phyloP scores from a whole-genome alignment of 2,797 vertebrate genomes.

The Nyctibius grandis region DNA sequence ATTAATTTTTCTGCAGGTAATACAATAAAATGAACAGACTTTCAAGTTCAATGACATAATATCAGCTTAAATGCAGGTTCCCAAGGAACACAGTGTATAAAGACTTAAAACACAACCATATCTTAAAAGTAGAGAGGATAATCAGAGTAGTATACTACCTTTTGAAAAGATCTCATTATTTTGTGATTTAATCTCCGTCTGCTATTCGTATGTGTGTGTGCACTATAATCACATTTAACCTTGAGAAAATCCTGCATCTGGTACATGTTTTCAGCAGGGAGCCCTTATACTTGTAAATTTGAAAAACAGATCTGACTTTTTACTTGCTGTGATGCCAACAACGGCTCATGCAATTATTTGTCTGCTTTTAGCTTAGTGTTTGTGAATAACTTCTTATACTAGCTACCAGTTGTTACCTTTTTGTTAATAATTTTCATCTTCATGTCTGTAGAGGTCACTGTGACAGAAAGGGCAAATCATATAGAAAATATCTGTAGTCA shows the following conservation, averaged over 20 bases:
- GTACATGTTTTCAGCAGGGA: conserved; percentile 38
- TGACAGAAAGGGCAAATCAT: conserved; percentile 19
- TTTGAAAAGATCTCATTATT: conserved; percentile 40
- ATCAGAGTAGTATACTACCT: conserved; percentile 5
- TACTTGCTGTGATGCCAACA: conserved; percentile 45
- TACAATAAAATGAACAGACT: neutral
- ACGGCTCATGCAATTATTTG: conserved; percentile 23
- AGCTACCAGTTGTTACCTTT: conserved; percentile 1
- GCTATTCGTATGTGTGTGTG: neutral
- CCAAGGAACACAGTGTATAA: neutral
- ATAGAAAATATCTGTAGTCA: neutral
- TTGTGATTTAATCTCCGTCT: conserved; percentile 48
- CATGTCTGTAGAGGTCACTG: conserved; percentile 15
- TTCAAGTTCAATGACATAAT: conserved; percentile 1
- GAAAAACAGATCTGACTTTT: conserved; percentile 44
- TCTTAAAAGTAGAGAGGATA: conserved; percentile 25
- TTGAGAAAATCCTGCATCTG: conserved; percentile 52
- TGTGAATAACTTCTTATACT: conserved; percentile 17
- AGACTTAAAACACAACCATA: conserved; percentile 9
- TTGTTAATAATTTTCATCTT: conserved; percentile 41
- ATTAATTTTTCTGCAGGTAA: conserved; percentile 15
- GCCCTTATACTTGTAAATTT: conserved; percentile 23
- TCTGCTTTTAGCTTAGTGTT: conserved; percentile 21
- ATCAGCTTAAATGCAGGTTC: conserved; percentile 28
- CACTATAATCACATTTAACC: conserved; percentile 53